phyloP scores from a whole-genome alignment of 2,888 invertebrate species.

The Dorcus parallelipipedus region DNA sequence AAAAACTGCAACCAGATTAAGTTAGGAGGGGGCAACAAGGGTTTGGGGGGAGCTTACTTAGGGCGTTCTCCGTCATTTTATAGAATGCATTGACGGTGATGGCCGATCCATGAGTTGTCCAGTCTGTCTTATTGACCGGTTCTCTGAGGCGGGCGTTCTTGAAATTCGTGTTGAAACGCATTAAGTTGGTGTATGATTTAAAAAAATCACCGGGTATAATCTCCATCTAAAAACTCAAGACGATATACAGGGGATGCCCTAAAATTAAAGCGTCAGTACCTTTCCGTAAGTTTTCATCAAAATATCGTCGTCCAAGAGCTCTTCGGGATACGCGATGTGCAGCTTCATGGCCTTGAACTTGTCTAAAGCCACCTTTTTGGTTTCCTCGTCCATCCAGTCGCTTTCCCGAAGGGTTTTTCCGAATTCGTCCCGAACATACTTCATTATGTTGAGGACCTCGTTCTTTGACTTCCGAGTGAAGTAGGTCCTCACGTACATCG shows the following conservation, averaged over 20 bases:
- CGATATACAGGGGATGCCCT: neutral
- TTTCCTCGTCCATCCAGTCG: conserved; percentile 31
- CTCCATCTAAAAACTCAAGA: neutral
- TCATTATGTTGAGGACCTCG: conserved; percentile 26
- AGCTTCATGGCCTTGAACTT: conserved; percentile 26
- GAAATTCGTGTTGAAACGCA: neutral
- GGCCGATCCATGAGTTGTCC: neutral
- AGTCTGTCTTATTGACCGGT: neutral
- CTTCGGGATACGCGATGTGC: conserved; percentile 33
- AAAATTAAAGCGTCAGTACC: neutral
- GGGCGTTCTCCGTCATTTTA: neutral
- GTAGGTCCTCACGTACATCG: conserved; percentile 70
- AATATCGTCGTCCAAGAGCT: conserved; percentile 26
- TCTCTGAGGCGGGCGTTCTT: neutral
- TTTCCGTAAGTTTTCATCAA: conserved; percentile 21
- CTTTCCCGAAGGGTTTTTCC: conserved; percentile 23
- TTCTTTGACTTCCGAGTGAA: conserved; percentile 17
- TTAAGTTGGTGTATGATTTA: neutral
- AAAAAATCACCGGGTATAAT: neutral
- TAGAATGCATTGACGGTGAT: neutral
- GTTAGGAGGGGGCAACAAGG: no score
- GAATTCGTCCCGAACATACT: conserved; percentile 25
- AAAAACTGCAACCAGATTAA: conserved; percentile 62
- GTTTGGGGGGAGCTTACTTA: neutral
- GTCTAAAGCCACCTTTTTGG: conserved; percentile 24